Evolutionary conservation across 2,113 vertebrate genomes (phyloP), one percentile per base, ranked within the genome.

Genomic region (Alexandromys fortis): DNA sequence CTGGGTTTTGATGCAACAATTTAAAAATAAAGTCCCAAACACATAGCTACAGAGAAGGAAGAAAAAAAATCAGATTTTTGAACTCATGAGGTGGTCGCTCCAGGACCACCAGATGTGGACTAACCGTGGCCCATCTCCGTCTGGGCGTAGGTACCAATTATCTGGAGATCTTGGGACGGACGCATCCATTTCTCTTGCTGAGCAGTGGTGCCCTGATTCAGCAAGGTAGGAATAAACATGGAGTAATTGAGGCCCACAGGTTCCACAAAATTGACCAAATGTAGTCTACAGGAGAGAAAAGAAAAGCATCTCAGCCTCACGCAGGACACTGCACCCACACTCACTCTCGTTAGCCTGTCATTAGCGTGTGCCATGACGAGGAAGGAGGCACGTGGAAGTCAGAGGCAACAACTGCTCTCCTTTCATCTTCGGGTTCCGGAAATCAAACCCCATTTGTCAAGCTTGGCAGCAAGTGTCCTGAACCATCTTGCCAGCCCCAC

Each of bases 51-150:
- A 95, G 58, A 21, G n/a, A 30, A 82, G 82, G 82, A 95, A 38
- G 30, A 1, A 61, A 65, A n/a, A 52, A 83, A 91, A 49, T 38
- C 83, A 58, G 94, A 96, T 70, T 47, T 49, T 2, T 79, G 58
- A 79, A 83, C 63, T 86, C 94, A 76, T 91, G 65, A 68, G 42
- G 86, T 38, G 89, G 86, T 87, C 95, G 97, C 98, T 98, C 98
- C 95, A 33, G 42, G 81, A 96, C 97, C 97, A 96, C 98, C 96
- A 87, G 68, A 89, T 75, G 92, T 97, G 89, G 98, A 99, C 99
- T 99, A 98, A 99, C 99, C 99, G 98, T 99, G 99, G 97, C 99
- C 99, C 98, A 99, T 76, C 97, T 99, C 99, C 92, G 99, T 99
- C 98, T 99, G 99, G 97, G 99, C 99, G 97, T 99, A 99, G 95